Percentiles rank a stretch among this genome's conserved stretches.
phyloP scores from a whole-genome alignment of 2,797 vertebrate genomes.

The Toxotes lorentzi region DNA sequence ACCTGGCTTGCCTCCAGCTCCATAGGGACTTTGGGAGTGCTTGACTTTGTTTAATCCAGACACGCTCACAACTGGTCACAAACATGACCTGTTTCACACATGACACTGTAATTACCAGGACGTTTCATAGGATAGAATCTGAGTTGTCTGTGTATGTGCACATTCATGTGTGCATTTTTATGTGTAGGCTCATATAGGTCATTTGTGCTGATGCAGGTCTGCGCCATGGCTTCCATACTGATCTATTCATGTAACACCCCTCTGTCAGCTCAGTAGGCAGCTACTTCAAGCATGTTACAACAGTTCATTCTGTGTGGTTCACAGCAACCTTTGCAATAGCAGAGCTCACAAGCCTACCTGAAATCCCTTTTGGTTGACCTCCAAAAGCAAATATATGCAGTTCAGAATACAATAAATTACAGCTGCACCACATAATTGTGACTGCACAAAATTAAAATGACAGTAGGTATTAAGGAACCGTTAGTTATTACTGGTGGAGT shows the following conservation, averaged over 20 bases:
- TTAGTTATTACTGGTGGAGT: background rate
- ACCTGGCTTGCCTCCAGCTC: constrained; percentile 46
- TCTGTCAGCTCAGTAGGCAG: constrained; percentile 47
- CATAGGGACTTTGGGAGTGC: constrained; percentile 41
- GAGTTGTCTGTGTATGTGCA: background rate
- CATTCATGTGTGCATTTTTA: constrained; percentile 28
- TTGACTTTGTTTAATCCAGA: constrained; percentile 61
- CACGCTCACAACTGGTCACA: constrained; percentile 50
- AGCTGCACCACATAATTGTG: background rate
- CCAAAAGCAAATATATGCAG: background rate
- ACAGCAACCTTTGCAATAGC: constrained; percentile 12
- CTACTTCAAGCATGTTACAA: constrained; percentile 49
- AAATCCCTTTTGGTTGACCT: constrained; percentile 11
- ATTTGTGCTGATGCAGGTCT: constrained; percentile 44
- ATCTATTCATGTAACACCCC: constrained; percentile 53
- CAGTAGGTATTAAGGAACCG: background rate
- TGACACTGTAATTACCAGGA: constrained; percentile 24
- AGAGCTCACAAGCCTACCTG: constrained; percentile 3
- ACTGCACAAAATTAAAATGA: background rate
- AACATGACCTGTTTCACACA: constrained; percentile 59
- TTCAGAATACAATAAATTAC: constrained; percentile 4
- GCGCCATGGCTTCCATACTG: constrained; percentile 34
- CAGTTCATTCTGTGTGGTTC: constrained; percentile 27
- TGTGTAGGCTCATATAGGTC: constrained; percentile 33
- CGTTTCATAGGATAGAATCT: constrained; percentile 11